Conservation (phyloP, 2,888 invertebrate genomes). For the Protophormia terraenovae region DNA sequence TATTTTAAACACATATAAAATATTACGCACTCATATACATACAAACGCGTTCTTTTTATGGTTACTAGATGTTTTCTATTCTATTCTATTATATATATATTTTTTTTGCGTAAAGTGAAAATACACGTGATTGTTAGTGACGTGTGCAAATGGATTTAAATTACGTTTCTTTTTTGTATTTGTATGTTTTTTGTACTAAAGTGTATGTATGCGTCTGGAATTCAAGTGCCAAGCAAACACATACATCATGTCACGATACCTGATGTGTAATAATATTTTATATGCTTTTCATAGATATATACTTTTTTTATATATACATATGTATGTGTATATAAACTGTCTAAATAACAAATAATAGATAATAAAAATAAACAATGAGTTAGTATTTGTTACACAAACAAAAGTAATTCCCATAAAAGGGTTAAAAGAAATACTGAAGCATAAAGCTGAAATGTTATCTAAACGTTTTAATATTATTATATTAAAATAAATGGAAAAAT, state of each 20-base stretch:
- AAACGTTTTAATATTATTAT: neutral
- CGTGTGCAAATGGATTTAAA: constrained; percentile 80
- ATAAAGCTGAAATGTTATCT: constrained; percentile 13
- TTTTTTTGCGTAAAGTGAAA: neutral
- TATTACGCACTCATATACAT: constrained; percentile 25
- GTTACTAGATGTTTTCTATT: neutral
- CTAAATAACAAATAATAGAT: constrained; percentile 55
- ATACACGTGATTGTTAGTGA: constrained; percentile 74
- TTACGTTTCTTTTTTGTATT: constrained; percentile 70
- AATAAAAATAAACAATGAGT: constrained; percentile 44
- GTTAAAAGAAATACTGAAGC: neutral
- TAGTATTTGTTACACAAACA: neutral
- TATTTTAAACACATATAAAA: constrained; percentile 54
- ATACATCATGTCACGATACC: constrained; percentile 26
- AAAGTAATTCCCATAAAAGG: constrained; percentile 36
- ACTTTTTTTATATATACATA: neutral
- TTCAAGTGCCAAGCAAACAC: constrained; percentile 62
- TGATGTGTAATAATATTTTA: constrained; percentile 7
- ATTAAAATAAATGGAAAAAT: neutral
- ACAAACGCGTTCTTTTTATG: constrained; percentile 53
- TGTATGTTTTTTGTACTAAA: neutral
- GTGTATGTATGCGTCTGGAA: constrained; percentile 44
- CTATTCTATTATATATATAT: neutral
- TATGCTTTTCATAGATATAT: neutral
- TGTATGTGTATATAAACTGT: neutral